Evolutionary conservation across 1,140 invertebrate genomes (phyloP).

Genomic region (Sitobion miscanthi): DNA sequence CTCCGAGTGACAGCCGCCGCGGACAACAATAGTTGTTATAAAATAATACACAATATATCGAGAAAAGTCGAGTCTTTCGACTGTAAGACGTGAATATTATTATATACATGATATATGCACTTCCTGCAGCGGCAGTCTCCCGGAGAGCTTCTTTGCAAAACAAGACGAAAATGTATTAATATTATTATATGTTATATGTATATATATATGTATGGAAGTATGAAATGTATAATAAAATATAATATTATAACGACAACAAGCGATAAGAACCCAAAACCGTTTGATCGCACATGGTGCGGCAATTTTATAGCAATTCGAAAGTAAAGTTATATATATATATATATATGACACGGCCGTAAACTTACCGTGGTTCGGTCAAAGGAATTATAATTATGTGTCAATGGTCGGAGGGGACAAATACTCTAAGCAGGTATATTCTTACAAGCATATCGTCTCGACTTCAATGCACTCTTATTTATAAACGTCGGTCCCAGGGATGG

Average conservation of each 20-base stretch:
- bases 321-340: neutral
- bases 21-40: neutral
- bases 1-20: neutral
- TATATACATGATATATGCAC: neutral
- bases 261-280: conserved; percentile 53
- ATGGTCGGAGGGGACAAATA: too few species aligned
- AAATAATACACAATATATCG: neutral
- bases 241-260: neutral
- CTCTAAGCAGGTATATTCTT: too few species aligned
- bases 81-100: neutral
- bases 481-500: too few species aligned
- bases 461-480: neutral
- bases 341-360: neutral
- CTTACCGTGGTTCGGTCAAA: neutral
- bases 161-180: neutral
- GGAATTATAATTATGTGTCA: too few species aligned
- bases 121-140: neutral
- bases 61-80: neutral
- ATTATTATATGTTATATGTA: neutral
- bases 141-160: conserved; percentile 7
- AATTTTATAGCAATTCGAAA: neutral
- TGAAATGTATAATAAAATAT: neutral
- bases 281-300: neutral
- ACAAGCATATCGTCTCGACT: neutral
- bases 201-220: neutral